These are phyloP conservation scores for Ephialtes manifestator DNA, from an alignment of 2,888 invertebrate genomes.

Conservation along the genomic window DNA sequence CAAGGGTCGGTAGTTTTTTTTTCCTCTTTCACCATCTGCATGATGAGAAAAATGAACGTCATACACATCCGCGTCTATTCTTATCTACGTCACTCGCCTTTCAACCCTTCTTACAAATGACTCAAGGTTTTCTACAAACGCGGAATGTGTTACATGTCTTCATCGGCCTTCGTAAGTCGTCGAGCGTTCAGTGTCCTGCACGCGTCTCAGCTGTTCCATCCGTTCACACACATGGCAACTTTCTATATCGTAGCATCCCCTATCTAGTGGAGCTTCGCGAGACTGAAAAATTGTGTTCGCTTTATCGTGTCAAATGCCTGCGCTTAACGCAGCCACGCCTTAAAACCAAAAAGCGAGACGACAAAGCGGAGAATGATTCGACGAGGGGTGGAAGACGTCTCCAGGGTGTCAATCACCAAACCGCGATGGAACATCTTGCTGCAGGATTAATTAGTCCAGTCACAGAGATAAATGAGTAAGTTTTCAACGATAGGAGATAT, in stretches of 20 bases:
- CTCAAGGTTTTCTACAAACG: constrained; percentile 73
- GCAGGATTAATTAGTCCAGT: constrained; percentile 67
- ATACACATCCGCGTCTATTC: constrained; percentile 70
- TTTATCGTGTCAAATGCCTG: constrained; percentile 74
- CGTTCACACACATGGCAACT: constrained; percentile 66
- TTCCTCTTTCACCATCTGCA: not conserved
- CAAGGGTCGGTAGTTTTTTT: not conserved
- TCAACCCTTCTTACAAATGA: constrained; percentile 78
- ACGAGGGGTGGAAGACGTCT: constrained; percentile 46
- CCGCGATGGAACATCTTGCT: constrained; percentile 46
- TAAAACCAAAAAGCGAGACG: constrained; percentile 31
- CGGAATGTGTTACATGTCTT: constrained; percentile 71
- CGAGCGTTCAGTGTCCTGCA: constrained; percentile 16
- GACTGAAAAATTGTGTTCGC: constrained; percentile 78
- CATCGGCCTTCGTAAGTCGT: constrained; percentile 63
- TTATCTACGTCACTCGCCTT: constrained; percentile 70
- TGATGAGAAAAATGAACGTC: constrained; percentile 49
- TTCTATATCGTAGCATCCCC: constrained; percentile 72
- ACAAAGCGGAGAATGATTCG: constrained; percentile 47
- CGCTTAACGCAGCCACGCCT: constrained; percentile 57
- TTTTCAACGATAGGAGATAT: constrained; percentile 40
- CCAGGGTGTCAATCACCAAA: constrained; percentile 37
- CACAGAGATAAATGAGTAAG: constrained; percentile 44
- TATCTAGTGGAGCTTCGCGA: constrained; percentile 65
- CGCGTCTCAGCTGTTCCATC: constrained; percentile 70